Evolutionary conservation across 2,797 vertebrate genomes (phyloP).

Genomic region (Apogon hyalosoma): DNA sequence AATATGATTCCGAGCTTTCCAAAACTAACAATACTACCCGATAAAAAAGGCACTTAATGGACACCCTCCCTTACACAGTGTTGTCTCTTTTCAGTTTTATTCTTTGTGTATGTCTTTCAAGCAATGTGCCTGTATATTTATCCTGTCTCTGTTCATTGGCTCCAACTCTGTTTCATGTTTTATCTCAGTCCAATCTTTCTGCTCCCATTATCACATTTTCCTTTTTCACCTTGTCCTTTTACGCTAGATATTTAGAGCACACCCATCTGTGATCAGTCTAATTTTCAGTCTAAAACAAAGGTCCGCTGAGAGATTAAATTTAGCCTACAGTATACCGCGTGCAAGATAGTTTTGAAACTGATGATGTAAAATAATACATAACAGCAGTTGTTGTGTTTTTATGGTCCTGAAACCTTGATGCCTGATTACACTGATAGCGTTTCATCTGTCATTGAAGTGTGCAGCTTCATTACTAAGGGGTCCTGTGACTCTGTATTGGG

Average conservation of each 20-base stretch:
- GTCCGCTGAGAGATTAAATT: slow-evolving; percentile 48
- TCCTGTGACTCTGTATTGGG: slow-evolving; percentile 61
- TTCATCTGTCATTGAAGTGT: slow-evolving; percentile 47
- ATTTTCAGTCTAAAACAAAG: slow-evolving; percentile 62
- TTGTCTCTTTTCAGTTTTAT: neutral
- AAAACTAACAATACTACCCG: neutral
- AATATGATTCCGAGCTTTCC: neutral
- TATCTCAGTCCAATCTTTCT: slow-evolving; percentile 25
- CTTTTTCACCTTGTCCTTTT: slow-evolving; percentile 35
- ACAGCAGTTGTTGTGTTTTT: slow-evolving; percentile 52
- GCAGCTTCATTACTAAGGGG: slow-evolving; percentile 52
- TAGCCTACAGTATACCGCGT: slow-evolving; percentile 42
- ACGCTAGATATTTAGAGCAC: slow-evolving; percentile 53
- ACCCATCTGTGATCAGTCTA: slow-evolving; percentile 60
- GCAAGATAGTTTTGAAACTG: slow-evolving; percentile 50
- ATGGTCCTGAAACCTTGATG: slow-evolving; percentile 53
- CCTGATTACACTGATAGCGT: slow-evolving; percentile 63
- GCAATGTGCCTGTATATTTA: slow-evolving; percentile 1
- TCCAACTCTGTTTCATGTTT: slow-evolving; percentile 15
- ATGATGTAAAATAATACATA: slow-evolving; percentile 68
- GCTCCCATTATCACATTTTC: slow-evolving; percentile 67
- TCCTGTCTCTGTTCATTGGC: neutral
- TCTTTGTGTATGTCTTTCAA: neutral
- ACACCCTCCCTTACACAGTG: neutral
- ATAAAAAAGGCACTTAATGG: neutral